A percentile compares a stretch with the other conserved stretches of the same genome.
These are phyloP conservation scores for Podilymbus podiceps DNA, from an alignment of 2,113 vertebrate genomes.

Conservation along the genomic window DNA sequence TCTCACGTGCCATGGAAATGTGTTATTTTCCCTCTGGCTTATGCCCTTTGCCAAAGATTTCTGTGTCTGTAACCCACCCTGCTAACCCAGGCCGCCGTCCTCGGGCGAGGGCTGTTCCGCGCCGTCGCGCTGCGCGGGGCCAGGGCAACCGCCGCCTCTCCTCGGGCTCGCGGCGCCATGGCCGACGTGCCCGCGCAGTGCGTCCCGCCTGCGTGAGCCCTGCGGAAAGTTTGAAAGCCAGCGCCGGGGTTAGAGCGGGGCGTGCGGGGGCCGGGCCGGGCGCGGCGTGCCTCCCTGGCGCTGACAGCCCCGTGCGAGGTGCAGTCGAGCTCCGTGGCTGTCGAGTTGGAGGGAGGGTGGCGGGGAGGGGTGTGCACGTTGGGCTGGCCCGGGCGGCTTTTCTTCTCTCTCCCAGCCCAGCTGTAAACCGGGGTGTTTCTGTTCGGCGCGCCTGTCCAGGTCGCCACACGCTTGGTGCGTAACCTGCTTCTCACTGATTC, in stretches of 20 bases:
- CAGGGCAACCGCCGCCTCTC: no score
- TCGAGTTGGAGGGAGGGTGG: neutral
- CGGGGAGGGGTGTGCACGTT: neutral
- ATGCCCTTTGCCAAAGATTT: no score
- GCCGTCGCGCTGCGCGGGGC: neutral
- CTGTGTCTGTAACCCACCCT: neutral
- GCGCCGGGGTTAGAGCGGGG: neutral
- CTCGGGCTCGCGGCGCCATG: rapidly evolving
- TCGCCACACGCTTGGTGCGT: neutral
- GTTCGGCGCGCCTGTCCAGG: neutral
- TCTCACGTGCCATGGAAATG: neutral
- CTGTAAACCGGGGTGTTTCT: neutral
- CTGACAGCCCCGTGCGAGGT: no score
- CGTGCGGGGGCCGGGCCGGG: neutral
- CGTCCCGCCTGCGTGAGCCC: rapidly evolving
- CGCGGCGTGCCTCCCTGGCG: neutral
- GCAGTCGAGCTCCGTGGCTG: neutral
- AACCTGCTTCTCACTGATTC: neutral
- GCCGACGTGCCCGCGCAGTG: rapidly evolving
- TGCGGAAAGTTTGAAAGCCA: neutral
- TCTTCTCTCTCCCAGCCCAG: neutral
- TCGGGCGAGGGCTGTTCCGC: neutral
- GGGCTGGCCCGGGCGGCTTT: neutral
- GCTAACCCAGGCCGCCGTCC: rapidly evolving
- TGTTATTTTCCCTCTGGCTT: neutral